phyloP scores from a whole-genome alignment of 2,888 invertebrate genomes.

The Mimachlamys varia region DNA sequence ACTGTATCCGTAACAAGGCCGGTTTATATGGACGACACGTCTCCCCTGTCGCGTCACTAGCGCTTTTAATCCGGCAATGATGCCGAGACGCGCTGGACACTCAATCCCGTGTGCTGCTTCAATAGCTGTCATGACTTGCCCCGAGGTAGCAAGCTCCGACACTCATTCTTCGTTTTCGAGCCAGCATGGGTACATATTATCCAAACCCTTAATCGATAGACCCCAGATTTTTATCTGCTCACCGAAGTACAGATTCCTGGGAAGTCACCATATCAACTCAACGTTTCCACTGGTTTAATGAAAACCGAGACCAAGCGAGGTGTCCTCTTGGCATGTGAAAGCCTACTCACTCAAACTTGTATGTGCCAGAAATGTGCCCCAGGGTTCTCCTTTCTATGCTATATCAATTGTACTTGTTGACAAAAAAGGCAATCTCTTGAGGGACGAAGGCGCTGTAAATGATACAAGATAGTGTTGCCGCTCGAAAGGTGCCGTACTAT shows the following conservation, averaged over 20 bases:
- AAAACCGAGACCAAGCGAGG: neutral
- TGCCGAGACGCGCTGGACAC: neutral
- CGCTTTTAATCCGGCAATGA: neutral
- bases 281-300: neutral
- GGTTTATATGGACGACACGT: neutral
- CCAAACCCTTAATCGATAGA: slow-evolving; percentile 1
- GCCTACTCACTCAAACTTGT: slow-evolving; percentile 10
- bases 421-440: neutral
- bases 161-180: neutral
- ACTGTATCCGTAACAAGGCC: neutral
- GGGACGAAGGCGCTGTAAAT: neutral
- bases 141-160: neutral
- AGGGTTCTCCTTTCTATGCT: slow-evolving; percentile 17
- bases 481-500: neutral
- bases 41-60: neutral
- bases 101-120: neutral
- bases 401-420: slow-evolving; percentile 31
- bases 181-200: slow-evolving; percentile 8
- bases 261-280: neutral
- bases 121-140: slow-evolving; percentile 31
- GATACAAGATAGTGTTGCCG: neutral
- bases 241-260: neutral
- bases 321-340: neutral
- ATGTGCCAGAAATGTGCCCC: neutral
- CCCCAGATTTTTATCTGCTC: neutral